phyloP scores from a whole-genome alignment of 2,797 vertebrate species.

The Cygnus olor region DNA sequence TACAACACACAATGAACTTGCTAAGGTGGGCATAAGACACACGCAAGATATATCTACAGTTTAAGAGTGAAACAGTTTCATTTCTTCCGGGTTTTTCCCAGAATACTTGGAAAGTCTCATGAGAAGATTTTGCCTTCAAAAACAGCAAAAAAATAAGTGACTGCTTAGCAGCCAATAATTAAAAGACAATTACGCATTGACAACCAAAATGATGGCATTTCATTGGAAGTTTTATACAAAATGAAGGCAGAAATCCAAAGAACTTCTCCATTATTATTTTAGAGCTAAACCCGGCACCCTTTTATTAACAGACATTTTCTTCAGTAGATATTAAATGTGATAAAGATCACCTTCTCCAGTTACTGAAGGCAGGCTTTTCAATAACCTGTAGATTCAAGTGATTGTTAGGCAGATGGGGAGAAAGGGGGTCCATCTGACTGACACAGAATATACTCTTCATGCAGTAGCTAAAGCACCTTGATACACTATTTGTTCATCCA shows the following conservation, averaged over 20 bases:
- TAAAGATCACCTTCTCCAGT: neutral
- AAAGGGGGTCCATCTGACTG: neutral
- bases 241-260: conserved; percentile 11
- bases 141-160: neutral
- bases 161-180: conserved; percentile 22
- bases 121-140: neutral
- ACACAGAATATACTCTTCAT: conserved; percentile 4
- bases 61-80: neutral
- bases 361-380: conserved; percentile 25
- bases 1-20: neutral
- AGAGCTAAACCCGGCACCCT: neutral
- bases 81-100: neutral
- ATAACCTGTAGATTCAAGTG: neutral
- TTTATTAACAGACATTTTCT: conserved; percentile 16
- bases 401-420: neutral
- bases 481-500: neutral
- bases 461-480: neutral
- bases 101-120: neutral
- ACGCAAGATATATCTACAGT: neutral
- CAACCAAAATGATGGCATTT: neutral
- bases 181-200: conserved; percentile 17
- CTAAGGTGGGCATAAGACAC: neutral
- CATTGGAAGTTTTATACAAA: neutral
- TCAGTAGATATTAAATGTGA: neutral
- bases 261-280: conserved; percentile 14